Percentiles rank a stretch among this genome's conserved stretches.
These are phyloP conservation scores for Harlomillsia oculata DNA, from an alignment of 1,140 invertebrate species.

Conservation along the genomic window DNA sequence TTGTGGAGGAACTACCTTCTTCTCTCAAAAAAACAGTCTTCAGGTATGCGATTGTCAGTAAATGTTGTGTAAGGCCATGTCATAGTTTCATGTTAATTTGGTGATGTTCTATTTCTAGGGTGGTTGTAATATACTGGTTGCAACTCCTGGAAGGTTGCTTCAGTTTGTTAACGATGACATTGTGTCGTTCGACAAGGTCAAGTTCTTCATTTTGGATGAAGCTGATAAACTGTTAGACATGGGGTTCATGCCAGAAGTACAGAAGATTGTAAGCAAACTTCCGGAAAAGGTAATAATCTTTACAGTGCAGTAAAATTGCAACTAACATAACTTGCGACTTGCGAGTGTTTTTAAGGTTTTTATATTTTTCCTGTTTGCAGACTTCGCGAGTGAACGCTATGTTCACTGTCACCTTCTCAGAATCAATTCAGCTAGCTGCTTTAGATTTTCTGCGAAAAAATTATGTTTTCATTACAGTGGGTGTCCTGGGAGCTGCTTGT, in stretches of 20 bases:
- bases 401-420: constrained; percentile 87
- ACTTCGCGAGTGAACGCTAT: constrained; percentile 68
- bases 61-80: too few species aligned
- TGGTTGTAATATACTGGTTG: constrained; percentile 84
- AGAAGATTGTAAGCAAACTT: constrained; percentile 59
- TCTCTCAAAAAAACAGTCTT: constrained; percentile 58
- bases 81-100: too few species aligned
- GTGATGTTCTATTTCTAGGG: too few species aligned
- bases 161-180: constrained; percentile 70
- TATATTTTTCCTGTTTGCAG: constrained; percentile 37
- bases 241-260: constrained; percentile 70
- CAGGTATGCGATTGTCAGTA: constrained; percentile 40
- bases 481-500: constrained; percentile 80
- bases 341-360: not conserved
- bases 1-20: constrained; percentile 77
- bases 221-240: constrained; percentile 95
- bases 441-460: constrained; percentile 56
- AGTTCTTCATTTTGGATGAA: constrained; percentile 85
- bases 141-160: constrained; percentile 81
- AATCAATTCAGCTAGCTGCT: constrained; percentile 63
- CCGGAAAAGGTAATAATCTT: constrained; percentile 52
- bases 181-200: constrained; percentile 59
- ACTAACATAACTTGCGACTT: too few species aligned
- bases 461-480: constrained; percentile 76
- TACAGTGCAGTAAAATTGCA: too few species aligned